Evolutionary conservation across 2,888 invertebrate genomes (phyloP), one percentile per base, ranked within the genome.

Genomic region (Buathra laborator): DNA sequence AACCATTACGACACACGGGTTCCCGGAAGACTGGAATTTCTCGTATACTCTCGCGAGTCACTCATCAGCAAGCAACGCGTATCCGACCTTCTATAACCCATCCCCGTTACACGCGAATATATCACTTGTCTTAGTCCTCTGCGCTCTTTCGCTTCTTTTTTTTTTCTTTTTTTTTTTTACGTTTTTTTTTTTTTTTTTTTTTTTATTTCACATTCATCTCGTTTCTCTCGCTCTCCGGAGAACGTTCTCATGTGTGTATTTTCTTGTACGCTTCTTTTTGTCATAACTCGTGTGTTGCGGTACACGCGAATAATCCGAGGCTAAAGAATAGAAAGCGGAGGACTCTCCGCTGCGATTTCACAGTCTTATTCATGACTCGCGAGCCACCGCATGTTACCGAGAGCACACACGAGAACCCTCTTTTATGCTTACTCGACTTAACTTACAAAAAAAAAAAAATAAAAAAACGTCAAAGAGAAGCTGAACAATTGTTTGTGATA

Each of bases 221-320:
- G 46, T 62, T 24, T 7, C 64, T 64, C 71, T 70, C 81, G 75
- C 85, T 80, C 83, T 83, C 85, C 67, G 79, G 85, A 83, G 83
- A 80, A 85, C 80, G 80, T 80, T 83, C 83, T 82, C 85, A 85
- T 85, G 83, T 83, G 83, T 85, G 85, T 64, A 83, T 85, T 85
- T 83, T 85, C 83, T 85, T 83, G 80, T 59, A 43, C 78, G 51
- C 37, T 75, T 72, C 72, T 43, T 68, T 16, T 53, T 70, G 12
- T 53, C 16, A 67, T 68, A 29, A 53, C 43, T 70, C 75, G 53
- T 70, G 48, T 29, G 59, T 64, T 70, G 66, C 72, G 48, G 66
- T 56, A 71, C 70, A 81, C 75, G 79, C 71, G 85, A 80, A 80
- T 82, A 79, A 80, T 83, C 72, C 79, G 70, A 53, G 67, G 51